These are phyloP conservation scores for Stenodema calcarata DNA, from an alignment of 2,888 invertebrate species.

Conservation along the genomic window DNA sequence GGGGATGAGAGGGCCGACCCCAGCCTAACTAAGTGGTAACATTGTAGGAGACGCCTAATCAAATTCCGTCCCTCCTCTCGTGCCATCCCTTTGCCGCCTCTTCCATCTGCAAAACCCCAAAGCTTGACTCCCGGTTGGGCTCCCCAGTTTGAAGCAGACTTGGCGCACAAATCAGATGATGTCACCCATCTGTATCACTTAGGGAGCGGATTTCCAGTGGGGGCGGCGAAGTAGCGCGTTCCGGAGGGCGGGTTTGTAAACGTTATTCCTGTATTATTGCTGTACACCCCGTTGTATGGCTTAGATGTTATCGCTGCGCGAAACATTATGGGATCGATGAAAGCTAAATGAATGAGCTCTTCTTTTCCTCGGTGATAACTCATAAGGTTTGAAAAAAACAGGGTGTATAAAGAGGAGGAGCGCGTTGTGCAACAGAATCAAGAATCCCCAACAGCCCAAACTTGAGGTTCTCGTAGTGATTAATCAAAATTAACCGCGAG, in stretches of 20 bases:
- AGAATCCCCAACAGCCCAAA: too few relatives aligned
- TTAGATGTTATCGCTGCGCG: background rate
- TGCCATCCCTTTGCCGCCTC: background rate
- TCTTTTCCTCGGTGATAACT: background rate
- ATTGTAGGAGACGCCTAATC: conserved; percentile 47
- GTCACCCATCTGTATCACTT: conserved; percentile 49
- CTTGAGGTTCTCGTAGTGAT: too few relatives aligned
- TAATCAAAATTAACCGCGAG: too few relatives aligned
- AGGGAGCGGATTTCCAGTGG: background rate
- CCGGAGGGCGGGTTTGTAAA: background rate
- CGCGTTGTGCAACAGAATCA: too few relatives aligned
- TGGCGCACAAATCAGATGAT: conserved; percentile 45
- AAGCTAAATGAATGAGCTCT: background rate
- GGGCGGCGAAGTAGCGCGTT: background rate
- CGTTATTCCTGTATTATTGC: background rate
- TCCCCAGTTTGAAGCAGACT: background rate
- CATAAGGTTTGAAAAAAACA: background rate
- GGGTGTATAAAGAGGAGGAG: too few relatives aligned
- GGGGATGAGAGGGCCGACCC: background rate
- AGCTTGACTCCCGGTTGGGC: background rate
- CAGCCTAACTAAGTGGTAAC: conserved; percentile 46
- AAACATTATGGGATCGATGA: background rate
- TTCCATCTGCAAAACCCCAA: background rate
- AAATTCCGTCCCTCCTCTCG: conserved; percentile 30
- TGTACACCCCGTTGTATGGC: background rate